A percentile compares a stretch with the other conserved stretches of the same genome.
These are phyloP conservation scores for Pseudoatta argentina DNA, from an alignment of 1,140 invertebrate species.

Conservation along the genomic window DNA sequence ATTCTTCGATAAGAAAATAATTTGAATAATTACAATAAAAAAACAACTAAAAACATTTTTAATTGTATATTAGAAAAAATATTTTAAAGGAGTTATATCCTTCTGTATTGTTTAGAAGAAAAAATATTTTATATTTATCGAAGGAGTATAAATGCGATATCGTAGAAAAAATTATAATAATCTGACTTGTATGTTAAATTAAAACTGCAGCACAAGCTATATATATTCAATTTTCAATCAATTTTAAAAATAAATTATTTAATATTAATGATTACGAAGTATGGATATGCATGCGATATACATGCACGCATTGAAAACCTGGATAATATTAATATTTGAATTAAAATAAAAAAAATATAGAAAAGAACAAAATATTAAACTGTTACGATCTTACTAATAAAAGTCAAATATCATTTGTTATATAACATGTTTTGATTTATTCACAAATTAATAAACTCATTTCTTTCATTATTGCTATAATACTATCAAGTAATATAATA, in stretches of 20 bases:
- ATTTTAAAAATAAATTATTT: neutral
- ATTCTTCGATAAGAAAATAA: neutral
- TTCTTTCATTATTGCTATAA: neutral
- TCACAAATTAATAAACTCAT: neutral
- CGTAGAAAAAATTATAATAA: neutral
- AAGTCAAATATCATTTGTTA: neutral
- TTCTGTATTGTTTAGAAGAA: neutral
- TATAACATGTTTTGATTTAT: neutral
- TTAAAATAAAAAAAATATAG: neutral
- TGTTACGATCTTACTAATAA: neutral
- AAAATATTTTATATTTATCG: neutral
- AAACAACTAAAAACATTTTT: too few relatives aligned
- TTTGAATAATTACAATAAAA: neutral
- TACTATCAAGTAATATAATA: neutral
- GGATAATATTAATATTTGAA: neutral
- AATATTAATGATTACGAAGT: neutral
- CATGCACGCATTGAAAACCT: neutral
- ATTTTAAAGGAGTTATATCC: neutral
- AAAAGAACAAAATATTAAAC: neutral
- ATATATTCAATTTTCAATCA: neutral
- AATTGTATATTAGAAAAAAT: neutral
- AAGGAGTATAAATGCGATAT: neutral
- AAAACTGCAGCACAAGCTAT: neutral
- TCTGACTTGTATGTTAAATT: neutral
- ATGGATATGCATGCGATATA: neutral